Base-by-base conservation (phyloP, 2,888 invertebrate species). In the Ariolimax columbianus region DNA sequence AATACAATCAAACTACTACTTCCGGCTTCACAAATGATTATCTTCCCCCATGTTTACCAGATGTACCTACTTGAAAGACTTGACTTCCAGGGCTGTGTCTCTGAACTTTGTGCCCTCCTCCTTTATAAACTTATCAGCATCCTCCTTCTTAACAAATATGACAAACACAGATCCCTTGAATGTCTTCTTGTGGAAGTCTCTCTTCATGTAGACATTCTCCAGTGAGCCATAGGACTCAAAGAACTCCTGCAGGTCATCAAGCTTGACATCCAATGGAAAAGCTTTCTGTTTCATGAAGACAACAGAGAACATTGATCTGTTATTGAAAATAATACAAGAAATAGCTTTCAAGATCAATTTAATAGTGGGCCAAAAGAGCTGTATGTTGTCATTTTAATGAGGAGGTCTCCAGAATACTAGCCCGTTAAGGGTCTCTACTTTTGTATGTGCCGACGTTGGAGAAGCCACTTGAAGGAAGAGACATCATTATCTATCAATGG, bases 121-220 rank as follows among this genome's bases (percentile, higher is more conserved):
- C 36, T 96, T 96, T 63, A 97, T 93, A 92, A 98, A 97, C 86
- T 96, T 96, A 90, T 97, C 96, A 3, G 97, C 97, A 92, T 96
- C 96, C 83, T 98, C 98, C 82, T 96, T 95, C 51, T 96, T 96
- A 90, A 96, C 96, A 94, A 98, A 99, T 9, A 97, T 97, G 19
- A 96, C 96, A 94, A 98, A 98, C 78, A 98, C 96, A 0, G 99
- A 99, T 79, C 99, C 99, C 95, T 99, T 90, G 59, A 91, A 91
- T 51, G 83, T 83, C 43, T 91, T 92, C 89, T 92, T 93, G 23
- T 88, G 88, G 40, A 91, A 91, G 19, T 88, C 88, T 84, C 92
- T 91, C 85, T 94, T 93, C 91, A 94, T 94, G 89, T 92, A 95
- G 23, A 97, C 95, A 90, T 96, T 96, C 79, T 96, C 96, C 0